Evolutionary conservation across 2,113 vertebrate species (phyloP).

Genomic region (Thunnus maccoyii): DNA sequence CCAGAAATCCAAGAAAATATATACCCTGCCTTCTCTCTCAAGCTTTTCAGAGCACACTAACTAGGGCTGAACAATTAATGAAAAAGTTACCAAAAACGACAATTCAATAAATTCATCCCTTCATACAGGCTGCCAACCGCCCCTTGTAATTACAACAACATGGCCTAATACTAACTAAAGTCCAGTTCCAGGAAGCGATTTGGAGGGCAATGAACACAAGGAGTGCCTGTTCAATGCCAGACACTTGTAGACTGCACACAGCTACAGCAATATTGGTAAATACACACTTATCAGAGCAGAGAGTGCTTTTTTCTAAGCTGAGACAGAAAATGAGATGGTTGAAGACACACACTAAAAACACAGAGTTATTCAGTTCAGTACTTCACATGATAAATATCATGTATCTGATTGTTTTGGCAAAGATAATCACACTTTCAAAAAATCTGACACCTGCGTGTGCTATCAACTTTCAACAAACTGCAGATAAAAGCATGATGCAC

Average conservation of each 20-base stretch:
- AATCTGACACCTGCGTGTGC: not conserved
- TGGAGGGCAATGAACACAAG: not conserved
- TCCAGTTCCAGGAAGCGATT: not conserved
- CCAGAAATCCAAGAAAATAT: not conserved
- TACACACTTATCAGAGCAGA: not conserved
- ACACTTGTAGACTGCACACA: not conserved
- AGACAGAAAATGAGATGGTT: too few species aligned
- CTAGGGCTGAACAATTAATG: not conserved
- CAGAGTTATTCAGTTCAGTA: too few species aligned
- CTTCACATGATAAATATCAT: too few species aligned
- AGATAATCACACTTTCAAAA: not conserved
- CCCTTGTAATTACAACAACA: too few species aligned
- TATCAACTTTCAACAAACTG: not conserved
- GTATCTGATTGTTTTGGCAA: too few species aligned
- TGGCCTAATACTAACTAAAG: not conserved
- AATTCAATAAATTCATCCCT: too few species aligned
- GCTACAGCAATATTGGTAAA: not conserved
- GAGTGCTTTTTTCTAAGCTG: not conserved
- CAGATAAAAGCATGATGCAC: not conserved
- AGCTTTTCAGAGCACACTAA: not conserved
- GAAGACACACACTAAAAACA: too few species aligned
- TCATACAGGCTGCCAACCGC: too few species aligned
- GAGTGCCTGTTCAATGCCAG: not conserved
- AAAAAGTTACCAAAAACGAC: too few species aligned
- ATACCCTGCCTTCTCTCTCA: not conserved